These are phyloP conservation scores for Forbesichthys agassizii DNA, from an alignment of 2,113 vertebrate genomes.

Conservation along the genomic window DNA sequence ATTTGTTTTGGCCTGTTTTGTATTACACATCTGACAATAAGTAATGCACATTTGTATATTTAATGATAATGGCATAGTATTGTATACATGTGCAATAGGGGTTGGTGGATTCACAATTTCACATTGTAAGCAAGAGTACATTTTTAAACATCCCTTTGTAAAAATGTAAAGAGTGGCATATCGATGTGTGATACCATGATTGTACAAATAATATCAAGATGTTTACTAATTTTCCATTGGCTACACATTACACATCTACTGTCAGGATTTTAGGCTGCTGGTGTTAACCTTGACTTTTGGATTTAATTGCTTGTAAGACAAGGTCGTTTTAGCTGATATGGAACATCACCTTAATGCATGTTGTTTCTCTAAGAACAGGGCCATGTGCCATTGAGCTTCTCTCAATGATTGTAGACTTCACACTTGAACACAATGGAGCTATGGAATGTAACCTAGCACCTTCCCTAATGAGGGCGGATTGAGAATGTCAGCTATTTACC, in stretches of 20 bases:
- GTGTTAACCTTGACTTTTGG: slow-evolving; percentile 56
- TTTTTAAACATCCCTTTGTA: too few species aligned
- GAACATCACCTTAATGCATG: slow-evolving; percentile 68
- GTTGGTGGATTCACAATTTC: too few species aligned
- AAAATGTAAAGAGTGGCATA: too few species aligned
- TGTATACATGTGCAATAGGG: slow-evolving; percentile 12
- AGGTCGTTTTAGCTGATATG: slow-evolving; percentile 58
- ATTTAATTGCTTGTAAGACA: slow-evolving; percentile 60
- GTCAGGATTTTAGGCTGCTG: slow-evolving; percentile 48
- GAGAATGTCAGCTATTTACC: slow-evolving; percentile 50
- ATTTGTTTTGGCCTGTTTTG: slow-evolving; percentile 27
- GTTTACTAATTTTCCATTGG: slow-evolving; percentile 65
- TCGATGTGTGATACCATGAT: not conserved
- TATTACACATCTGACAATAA: too few species aligned
- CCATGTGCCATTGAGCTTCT: slow-evolving; percentile 53
- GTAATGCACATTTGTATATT: too few species aligned
- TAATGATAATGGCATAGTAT: not conserved
- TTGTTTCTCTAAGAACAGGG: slow-evolving; percentile 48
- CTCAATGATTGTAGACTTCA: slow-evolving; percentile 32
- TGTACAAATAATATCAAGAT: not conserved
- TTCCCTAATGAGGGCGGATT: slow-evolving; percentile 31
- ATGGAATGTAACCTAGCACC: slow-evolving; percentile 67
- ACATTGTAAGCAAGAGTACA: not conserved
- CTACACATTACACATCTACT: slow-evolving; percentile 32
- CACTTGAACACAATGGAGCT: slow-evolving; percentile 49